Evolutionary conservation across 30 jellyfish, hydroid and myxozoan species (phyloP).

Genomic region (Hydractinia echinata): DNA sequence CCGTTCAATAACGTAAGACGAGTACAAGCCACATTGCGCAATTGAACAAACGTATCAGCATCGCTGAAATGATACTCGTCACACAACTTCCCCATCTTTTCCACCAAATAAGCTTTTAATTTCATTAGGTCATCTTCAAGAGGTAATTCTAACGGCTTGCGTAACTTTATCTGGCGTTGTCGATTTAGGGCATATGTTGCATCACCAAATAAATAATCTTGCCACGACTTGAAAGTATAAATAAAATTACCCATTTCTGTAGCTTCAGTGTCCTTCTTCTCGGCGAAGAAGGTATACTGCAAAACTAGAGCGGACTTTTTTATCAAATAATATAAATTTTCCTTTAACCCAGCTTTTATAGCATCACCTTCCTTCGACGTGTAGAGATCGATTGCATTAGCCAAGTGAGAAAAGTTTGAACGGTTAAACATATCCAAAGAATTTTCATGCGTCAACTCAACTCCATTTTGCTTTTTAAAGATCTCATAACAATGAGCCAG

Average conservation of each 20-base stretch:
- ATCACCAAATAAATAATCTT: too few species aligned
- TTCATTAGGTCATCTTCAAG: too few species aligned
- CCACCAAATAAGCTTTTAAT: background rate
- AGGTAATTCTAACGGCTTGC: too few species aligned
- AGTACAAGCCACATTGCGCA: background rate
- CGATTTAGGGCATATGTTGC: too few species aligned
- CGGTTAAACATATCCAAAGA: conserved; percentile 4
- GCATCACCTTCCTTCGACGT: conserved; percentile 10
- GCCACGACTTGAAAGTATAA: too few species aligned
- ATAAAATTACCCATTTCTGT: too few species aligned
- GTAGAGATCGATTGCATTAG: background rate
- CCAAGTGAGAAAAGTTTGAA: background rate
- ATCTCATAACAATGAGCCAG: too few species aligned
- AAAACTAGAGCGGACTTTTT: conserved; percentile 6
- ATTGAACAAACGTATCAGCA: background rate
- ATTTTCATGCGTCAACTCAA: too few species aligned
- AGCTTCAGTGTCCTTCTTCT: too few species aligned
- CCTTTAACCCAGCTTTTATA: background rate
- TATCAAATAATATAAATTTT: background rate
- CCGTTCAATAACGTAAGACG: background rate
- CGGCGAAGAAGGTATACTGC: too few species aligned
- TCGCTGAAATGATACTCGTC: conserved; percentile 2
- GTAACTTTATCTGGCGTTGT: too few species aligned
- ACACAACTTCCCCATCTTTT: conserved; percentile 2
- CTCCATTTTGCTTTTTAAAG: too few species aligned